phyloP scores from a whole-genome alignment of 2,113 vertebrate genomes.

The Thunnus maccoyii region DNA sequence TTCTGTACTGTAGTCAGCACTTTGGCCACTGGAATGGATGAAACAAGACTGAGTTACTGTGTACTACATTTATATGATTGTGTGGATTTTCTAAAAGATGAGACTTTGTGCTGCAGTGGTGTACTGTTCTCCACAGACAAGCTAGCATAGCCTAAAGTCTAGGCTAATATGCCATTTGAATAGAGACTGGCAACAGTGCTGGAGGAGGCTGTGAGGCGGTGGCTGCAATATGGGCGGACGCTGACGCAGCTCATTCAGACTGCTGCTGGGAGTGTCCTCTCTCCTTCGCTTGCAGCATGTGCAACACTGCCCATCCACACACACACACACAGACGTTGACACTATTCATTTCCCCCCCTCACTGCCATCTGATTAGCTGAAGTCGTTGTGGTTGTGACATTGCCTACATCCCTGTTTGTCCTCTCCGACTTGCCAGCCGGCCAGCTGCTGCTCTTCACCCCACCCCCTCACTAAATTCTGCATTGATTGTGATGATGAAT shows the following conservation, averaged over 20 bases:
- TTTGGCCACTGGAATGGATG: not conserved
- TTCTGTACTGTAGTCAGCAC: not conserved
- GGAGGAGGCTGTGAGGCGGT: conserved; percentile 55
- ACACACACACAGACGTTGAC: conserved; percentile 34
- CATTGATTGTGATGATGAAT: conserved; percentile 53
- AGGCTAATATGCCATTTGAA: conserved; percentile 30
- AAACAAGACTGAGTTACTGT: conserved; percentile 14
- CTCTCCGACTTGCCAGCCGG: conserved; percentile 38
- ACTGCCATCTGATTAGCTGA: conserved; percentile 50
- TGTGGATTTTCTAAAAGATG: not conserved
- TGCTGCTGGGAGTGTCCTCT: conserved; percentile 68
- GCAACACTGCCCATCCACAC: conserved; percentile 33
- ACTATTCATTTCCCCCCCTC: conserved; percentile 14
- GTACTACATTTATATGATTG: not conserved
- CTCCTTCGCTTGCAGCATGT: conserved; percentile 38
- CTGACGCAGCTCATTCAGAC: conserved; percentile 72
- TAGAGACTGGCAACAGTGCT: conserved; percentile 35
- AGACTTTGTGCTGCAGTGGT: conserved; percentile 6
- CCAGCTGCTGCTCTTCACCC: conserved; percentile 65
- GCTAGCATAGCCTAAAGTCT: conserved; percentile 25
- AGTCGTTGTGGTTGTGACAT: conserved; percentile 28
- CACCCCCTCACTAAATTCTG: conserved; percentile 37
- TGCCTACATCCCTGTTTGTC: conserved; percentile 34
- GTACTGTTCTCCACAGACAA: conserved; percentile 12
- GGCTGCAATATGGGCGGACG: conserved; percentile 58